Conservation (phyloP, 2,797 vertebrate species). For the Sebastes diploproa region DNA sequence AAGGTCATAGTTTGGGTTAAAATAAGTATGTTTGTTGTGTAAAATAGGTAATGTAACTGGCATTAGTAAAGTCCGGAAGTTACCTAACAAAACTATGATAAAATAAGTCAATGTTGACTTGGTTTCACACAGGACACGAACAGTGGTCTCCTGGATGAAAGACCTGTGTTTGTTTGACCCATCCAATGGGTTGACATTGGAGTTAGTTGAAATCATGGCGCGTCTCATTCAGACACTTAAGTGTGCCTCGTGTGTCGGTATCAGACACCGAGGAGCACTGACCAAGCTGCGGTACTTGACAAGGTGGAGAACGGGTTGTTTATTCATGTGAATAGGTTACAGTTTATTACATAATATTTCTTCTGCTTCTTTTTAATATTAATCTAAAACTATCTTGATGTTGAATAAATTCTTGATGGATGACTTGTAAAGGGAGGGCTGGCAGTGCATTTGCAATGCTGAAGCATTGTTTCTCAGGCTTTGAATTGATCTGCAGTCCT, state of each 20-base stretch:
- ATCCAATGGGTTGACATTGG: too few relatives aligned
- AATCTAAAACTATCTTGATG: background rate
- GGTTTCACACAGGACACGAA: rapidly evolving
- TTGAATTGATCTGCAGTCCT: constrained; percentile 30
- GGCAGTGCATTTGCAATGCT: background rate
- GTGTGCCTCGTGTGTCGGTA: rapidly evolving
- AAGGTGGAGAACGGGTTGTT: too few relatives aligned
- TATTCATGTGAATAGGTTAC: too few relatives aligned
- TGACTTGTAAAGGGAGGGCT: background rate
- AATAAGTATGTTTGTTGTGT: background rate
- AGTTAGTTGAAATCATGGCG: rapidly evolving
- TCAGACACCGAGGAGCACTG: too few relatives aligned
- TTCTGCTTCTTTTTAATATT: background rate
- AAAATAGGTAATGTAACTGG: background rate
- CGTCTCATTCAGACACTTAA: too few relatives aligned
- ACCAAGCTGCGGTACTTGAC: too few relatives aligned
- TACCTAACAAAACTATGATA: background rate
- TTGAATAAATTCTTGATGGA: constrained; percentile 7
- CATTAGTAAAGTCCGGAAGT: background rate
- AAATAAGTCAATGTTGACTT: background rate
- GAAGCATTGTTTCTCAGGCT: constrained; percentile 11
- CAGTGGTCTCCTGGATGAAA: background rate
- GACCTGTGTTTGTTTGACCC: too few relatives aligned
- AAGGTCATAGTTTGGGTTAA: background rate
- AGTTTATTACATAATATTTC: background rate